These are phyloP conservation scores for Volucella inflata DNA, from an alignment of 2,888 invertebrate genomes.

Conservation along the genomic window DNA sequence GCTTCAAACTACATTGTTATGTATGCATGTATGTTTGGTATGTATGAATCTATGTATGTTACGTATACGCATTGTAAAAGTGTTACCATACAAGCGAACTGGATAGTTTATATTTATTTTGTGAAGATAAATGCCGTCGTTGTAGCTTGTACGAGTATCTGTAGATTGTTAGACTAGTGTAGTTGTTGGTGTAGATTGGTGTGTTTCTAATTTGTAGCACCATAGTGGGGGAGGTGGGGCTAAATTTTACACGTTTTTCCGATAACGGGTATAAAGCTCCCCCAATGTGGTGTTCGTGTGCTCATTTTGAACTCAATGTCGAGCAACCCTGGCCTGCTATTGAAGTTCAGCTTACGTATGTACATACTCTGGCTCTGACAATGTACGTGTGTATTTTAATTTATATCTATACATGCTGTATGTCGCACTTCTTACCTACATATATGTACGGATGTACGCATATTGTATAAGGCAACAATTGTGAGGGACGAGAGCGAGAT, in stretches of 20 bases:
- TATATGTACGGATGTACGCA: slow-evolving; percentile 14
- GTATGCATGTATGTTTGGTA: background rate
- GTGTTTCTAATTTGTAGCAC: slow-evolving; percentile 23
- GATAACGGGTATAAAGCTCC: slow-evolving; percentile 74
- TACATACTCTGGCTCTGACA: slow-evolving; percentile 9
- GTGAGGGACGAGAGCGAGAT: slow-evolving; percentile 67
- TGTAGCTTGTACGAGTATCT: background rate
- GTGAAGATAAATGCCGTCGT: slow-evolving; percentile 22
- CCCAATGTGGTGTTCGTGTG: slow-evolving; percentile 74
- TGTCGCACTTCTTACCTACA: slow-evolving; percentile 27
- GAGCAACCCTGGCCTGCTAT: slow-evolving; percentile 77
- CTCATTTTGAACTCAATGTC: slow-evolving; percentile 76
- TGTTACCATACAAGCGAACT: slow-evolving; percentile 22
- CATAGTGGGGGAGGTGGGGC: slow-evolving; percentile 51
- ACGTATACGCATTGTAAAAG: slow-evolving; percentile 39
- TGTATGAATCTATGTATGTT: background rate
- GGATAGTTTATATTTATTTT: slow-evolving; percentile 1
- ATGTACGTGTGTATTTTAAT: background rate
- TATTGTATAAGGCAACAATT: slow-evolving; percentile 20
- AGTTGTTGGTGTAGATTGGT: too few species aligned
- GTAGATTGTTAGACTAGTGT: too few species aligned
- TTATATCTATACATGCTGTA: background rate
- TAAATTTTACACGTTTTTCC: slow-evolving; percentile 60
- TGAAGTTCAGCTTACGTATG: slow-evolving; percentile 74
- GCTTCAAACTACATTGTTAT: slow-evolving; percentile 12